Percentiles rank a stretch among this genome's conserved stretches.
phyloP scores from a whole-genome alignment of 2,888 invertebrate species.

The Augiades crinisus region DNA sequence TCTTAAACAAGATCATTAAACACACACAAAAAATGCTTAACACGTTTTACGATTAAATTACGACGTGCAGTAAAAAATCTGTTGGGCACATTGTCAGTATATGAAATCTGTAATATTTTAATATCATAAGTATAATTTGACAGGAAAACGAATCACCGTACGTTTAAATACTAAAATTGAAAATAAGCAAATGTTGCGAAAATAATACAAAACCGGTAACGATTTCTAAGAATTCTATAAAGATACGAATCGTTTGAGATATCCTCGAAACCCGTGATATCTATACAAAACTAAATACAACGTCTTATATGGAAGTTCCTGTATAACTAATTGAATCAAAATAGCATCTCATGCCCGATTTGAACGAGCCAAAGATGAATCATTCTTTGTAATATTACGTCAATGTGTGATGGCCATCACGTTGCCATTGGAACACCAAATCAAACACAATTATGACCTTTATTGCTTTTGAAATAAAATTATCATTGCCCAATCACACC shows the following conservation, averaged over 20 bases:
- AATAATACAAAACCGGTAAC: neutral
- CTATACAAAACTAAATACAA: slow-evolving; percentile 40
- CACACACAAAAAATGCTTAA: slow-evolving; percentile 23
- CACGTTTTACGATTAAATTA: slow-evolving; percentile 21
- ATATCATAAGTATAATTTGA: neutral
- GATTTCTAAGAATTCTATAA: neutral
- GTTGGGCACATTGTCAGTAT: slow-evolving; percentile 10
- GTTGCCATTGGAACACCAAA: slow-evolving; percentile 17
- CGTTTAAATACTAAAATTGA: neutral
- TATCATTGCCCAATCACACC: slow-evolving; percentile 8
- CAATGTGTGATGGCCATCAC: slow-evolving; percentile 50
- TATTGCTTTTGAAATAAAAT: slow-evolving; percentile 47
- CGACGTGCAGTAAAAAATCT: slow-evolving; percentile 18
- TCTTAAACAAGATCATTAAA: slow-evolving; percentile 25
- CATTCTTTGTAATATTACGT: slow-evolving; percentile 65
- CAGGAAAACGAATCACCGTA: neutral
- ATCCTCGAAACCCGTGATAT: neutral
- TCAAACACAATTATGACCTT: slow-evolving; percentile 40
- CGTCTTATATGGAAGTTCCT: slow-evolving; percentile 56
- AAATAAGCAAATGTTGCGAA: neutral
- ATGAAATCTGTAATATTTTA: slow-evolving; percentile 13
- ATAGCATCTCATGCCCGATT: slow-evolving; percentile 68
- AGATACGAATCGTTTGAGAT: neutral
- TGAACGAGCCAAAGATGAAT: slow-evolving; percentile 64
- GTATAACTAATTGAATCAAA: slow-evolving; percentile 70